Conservation (phyloP, 2,797 vertebrate species). For the Natrix natrix region DNA sequence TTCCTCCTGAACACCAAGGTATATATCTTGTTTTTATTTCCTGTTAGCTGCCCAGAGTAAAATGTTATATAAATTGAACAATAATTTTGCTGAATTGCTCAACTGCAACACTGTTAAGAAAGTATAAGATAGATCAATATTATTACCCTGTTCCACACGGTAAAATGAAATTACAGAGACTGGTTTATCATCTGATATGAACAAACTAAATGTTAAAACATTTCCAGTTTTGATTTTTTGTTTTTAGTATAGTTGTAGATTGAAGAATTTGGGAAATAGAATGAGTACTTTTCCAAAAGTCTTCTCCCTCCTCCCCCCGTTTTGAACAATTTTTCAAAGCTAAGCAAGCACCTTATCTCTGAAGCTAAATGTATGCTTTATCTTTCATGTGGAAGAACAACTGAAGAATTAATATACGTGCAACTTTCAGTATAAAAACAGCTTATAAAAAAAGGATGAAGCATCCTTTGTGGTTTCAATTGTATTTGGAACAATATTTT, state of each 20-base stretch:
- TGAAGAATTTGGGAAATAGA: neutral
- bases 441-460: neutral
- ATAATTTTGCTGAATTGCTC: neutral
- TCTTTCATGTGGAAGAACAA: neutral
- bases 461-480: neutral
- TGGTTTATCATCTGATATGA: neutral
- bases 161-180: neutral
- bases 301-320: neutral
- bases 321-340: neutral
- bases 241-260: neutral
- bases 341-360: neutral
- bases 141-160: neutral
- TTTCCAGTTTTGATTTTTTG: neutral
- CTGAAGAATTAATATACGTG: neutral
- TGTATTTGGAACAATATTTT: neutral
- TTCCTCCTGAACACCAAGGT: neutral
- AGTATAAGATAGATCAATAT: neutral
- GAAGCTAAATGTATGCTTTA: neutral
- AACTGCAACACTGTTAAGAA: neutral
- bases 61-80: neutral
- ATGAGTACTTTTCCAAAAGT: neutral
- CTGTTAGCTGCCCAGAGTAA: neutral
- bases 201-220: neutral
- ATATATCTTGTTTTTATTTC: neutral
- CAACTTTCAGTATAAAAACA: neutral